Percentiles rank a stretch among this genome's conserved stretches.
Evolutionary conservation across 2,797 vertebrate genomes (phyloP).

Genomic region (Sardinella longiceps): DNA sequence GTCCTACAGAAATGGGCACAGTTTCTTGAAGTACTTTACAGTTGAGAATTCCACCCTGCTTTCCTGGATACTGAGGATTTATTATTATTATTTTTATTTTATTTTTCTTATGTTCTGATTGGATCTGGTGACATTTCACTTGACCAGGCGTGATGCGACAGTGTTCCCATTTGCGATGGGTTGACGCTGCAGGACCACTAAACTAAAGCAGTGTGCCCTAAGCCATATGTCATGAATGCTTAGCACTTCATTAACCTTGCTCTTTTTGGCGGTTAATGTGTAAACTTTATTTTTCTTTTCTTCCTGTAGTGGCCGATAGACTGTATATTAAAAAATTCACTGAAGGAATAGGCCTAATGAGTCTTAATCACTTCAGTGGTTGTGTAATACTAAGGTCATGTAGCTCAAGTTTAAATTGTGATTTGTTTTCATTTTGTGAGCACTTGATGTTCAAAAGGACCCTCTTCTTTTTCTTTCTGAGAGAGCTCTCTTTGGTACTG

Average conservation of each 20-base stretch:
- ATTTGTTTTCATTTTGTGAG: conserved; percentile 16
- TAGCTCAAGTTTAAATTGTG: conserved; percentile 22
- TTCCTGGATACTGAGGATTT: neutral
- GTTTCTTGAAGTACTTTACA: neutral
- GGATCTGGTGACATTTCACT: neutral
- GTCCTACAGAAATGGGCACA: neutral
- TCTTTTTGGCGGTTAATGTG: neutral
- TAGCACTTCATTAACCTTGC: conserved; percentile 9
- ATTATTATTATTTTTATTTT: no score
- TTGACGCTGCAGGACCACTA: conserved; percentile 26
- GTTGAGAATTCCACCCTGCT: neutral
- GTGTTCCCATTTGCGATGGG: conserved; percentile 23
- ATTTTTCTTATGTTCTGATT: neutral
- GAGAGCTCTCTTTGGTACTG: neutral
- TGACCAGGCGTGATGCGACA: conserved; percentile 7
- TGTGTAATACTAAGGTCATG: conserved; percentile 19
- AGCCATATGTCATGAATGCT: conserved; percentile 43
- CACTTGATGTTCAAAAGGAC: conserved; percentile 9
- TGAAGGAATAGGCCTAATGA: conserved; percentile 1
- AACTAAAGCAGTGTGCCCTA: conserved; percentile 43
- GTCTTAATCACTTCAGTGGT: neutral
- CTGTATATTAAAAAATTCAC: neutral
- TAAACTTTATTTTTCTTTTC: neutral
- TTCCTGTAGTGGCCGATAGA: conserved; percentile 12
- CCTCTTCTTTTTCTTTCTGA: neutral